Evolutionary conservation across 92 coral and sea anemone genomes (phyloP).

Genomic region (Pocillopora grandis): DNA sequence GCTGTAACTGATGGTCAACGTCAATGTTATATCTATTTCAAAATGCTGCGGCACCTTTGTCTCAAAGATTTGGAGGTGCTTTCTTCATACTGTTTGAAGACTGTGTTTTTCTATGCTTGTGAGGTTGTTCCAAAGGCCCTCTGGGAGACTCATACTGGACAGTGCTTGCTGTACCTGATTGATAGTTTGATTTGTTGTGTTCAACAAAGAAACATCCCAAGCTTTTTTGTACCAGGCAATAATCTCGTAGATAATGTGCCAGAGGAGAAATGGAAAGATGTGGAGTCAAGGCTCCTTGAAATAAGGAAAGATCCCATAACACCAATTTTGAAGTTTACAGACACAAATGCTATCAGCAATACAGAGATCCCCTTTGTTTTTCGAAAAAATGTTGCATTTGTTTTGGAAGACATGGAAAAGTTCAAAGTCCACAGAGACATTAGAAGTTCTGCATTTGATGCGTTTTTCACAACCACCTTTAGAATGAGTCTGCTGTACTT

Average conservation of each 20-base stretch:
- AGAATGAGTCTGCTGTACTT: slow-evolving; percentile 47
- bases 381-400: slow-evolving; percentile 38
- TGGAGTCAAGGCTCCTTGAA: slow-evolving; percentile 49
- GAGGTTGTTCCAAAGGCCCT: slow-evolving; percentile 43
- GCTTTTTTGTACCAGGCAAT: slow-evolving; percentile 40
- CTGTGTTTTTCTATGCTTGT: slow-evolving; percentile 45
- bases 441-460: slow-evolving; percentile 47
- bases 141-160: slow-evolving; percentile 49
- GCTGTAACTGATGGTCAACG: slow-evolving; percentile 52
- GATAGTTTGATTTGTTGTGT: slow-evolving; percentile 43
- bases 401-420: slow-evolving; percentile 55
- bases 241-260: slow-evolving; percentile 44
- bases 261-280: slow-evolving; percentile 41
- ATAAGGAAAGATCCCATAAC: slow-evolving; percentile 44
- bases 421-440: slow-evolving; percentile 58
- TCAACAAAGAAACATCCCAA: slow-evolving; percentile 40
- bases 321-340: slow-evolving; percentile 48
- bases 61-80: slow-evolving; percentile 46
- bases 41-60: slow-evolving; percentile 46
- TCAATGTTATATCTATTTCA: slow-evolving; percentile 45
- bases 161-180: slow-evolving; percentile 44
- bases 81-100: slow-evolving; percentile 48
- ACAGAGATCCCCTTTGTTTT: slow-evolving; percentile 37
- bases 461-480: slow-evolving; percentile 48
- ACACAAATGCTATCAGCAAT: slow-evolving; percentile 41